Percentiles rank a stretch among this genome's conserved stretches.
These are phyloP conservation scores for Spongilla lacustris DNA, from an alignment of 37 sponge, comb jelly and placozoan species.

Conservation along the genomic window DNA sequence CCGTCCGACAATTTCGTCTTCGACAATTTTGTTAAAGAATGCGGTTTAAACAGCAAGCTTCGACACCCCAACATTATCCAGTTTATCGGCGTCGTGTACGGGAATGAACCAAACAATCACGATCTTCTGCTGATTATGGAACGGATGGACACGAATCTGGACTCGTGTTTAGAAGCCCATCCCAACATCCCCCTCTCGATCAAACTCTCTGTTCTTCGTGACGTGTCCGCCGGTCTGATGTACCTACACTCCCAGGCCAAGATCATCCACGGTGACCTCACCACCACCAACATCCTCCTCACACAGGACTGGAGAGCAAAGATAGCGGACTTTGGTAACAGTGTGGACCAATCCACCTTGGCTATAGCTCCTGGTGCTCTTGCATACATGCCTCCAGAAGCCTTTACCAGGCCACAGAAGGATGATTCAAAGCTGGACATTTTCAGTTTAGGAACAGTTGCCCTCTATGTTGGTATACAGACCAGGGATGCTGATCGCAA, in stretches of 20 bases:
- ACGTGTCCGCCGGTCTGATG: constrained; percentile 20
- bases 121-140: not conserved
- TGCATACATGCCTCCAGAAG: constrained; percentile 29
- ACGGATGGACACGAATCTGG: not conserved
- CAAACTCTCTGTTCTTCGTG: constrained; percentile 22
- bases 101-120: not conserved
- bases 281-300: constrained; percentile 19
- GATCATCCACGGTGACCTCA: constrained; percentile 24
- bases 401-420: not conserved
- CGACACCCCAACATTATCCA: not conserved
- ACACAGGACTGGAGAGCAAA: constrained; percentile 21
- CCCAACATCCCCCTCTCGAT: constrained; percentile 12
- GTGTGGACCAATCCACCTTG: not conserved
- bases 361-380: constrained; percentile 7
- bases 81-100: not conserved
- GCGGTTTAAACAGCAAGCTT: not conserved
- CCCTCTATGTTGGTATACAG: no score
- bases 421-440: constrained; percentile 16
- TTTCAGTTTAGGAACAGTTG: constrained; percentile 18
- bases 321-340: constrained; percentile 18
- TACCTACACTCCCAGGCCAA: constrained; percentile 23
- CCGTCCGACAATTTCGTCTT: no score
- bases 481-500: no score
- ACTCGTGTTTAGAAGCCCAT: not conserved
- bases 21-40: not conserved